Evolutionary conservation across 35 echinoderm and acorn worm genomes (phyloP).

Genomic region (Lytechinus variegatus): DNA sequence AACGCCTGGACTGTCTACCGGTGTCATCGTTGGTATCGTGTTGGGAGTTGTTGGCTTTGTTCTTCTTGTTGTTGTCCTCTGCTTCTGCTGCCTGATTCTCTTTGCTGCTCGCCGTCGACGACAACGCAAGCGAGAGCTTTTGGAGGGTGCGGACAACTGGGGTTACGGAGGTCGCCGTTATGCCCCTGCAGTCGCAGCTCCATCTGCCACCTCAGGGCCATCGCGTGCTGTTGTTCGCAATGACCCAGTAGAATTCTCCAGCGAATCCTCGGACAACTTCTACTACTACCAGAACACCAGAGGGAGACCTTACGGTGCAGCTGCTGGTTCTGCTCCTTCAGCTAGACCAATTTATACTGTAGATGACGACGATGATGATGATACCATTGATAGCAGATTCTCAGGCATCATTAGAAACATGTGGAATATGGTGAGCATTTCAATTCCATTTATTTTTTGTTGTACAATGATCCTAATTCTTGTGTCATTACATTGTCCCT

Average conservation of each 20-base stretch:
- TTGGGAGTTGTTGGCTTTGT: slow-evolving; percentile 32
- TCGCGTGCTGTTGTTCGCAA: slow-evolving; percentile 5
- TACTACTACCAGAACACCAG: slow-evolving; percentile 44
- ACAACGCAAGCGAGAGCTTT: slow-evolving; percentile 28
- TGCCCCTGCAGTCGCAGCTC: neutral
- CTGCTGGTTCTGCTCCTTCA: neutral
- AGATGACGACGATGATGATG: slow-evolving; percentile 28
- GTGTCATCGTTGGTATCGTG: slow-evolving; percentile 34
- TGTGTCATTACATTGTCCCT: neutral
- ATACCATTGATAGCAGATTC: slow-evolving; percentile 42
- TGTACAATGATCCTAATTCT: neutral
- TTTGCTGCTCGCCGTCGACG: slow-evolving; percentile 26
- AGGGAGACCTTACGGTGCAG: neutral
- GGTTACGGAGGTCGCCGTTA: neutral
- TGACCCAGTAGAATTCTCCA: slow-evolving; percentile 16
- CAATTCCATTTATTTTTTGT: neutral
- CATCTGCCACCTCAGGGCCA: neutral
- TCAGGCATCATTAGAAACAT: slow-evolving; percentile 47
- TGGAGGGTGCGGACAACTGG: slow-evolving; percentile 16
- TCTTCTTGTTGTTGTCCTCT: slow-evolving; percentile 2
- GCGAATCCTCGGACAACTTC: slow-evolving; percentile 15
- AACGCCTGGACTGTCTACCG: neutral
- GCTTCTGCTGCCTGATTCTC: slow-evolving; percentile 41
- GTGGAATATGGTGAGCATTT: slow-evolving; percentile 38
- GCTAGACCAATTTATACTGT: neutral